Evolutionary conservation across 2,888 invertebrate genomes (phyloP).

Genomic region (Cheilosia grossa): DNA sequence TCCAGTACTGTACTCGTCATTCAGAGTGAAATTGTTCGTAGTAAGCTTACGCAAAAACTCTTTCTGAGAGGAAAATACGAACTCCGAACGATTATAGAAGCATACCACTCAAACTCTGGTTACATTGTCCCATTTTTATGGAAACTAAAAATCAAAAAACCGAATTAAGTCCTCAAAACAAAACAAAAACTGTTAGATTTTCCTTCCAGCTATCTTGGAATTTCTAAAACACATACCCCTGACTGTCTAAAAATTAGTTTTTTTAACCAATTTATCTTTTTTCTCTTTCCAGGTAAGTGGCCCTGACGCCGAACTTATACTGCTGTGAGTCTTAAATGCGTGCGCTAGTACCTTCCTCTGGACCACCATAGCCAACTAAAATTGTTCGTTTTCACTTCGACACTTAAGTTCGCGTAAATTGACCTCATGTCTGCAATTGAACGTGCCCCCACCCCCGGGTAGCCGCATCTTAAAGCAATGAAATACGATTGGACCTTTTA

Average conservation of each 20-base stretch:
- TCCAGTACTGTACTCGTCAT: no score
- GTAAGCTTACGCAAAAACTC: no score
- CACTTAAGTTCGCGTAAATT: slow-evolving; percentile 14
- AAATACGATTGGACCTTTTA: background rate
- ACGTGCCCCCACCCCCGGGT: background rate
- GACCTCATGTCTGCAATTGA: slow-evolving; percentile 7
- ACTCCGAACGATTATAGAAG: no score
- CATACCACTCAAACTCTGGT: no score
- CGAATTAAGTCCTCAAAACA: background rate
- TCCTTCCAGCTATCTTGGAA: no score
- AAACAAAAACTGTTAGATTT: background rate
- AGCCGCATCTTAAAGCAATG: slow-evolving; percentile 3
- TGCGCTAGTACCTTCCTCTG: no score
- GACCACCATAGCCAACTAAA: background rate
- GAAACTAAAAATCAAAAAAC: background rate
- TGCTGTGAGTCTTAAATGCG: background rate
- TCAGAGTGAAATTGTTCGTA: no score
- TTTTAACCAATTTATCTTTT: background rate
- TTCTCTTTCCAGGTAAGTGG: background rate
- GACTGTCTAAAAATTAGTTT: background rate
- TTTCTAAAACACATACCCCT: background rate
- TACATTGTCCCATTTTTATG: background rate
- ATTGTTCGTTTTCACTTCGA: background rate
- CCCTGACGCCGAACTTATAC: background rate
- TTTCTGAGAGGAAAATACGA: no score